These are phyloP conservation scores for Mastomys coucha DNA, from an alignment of 2,113 vertebrate genomes.

Conservation along the genomic window DNA sequence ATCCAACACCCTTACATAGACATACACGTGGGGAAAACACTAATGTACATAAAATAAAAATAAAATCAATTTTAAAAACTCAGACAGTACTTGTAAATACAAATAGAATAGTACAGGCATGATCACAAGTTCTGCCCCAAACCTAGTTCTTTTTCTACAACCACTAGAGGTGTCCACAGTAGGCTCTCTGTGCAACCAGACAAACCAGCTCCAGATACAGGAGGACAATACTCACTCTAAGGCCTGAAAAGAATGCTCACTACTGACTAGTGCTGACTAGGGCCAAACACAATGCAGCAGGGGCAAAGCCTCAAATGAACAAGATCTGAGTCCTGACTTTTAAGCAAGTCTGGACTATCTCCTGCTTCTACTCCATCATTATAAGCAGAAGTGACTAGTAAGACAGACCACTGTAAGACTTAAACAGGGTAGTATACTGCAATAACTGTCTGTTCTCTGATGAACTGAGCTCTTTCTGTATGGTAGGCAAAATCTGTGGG, in stretches of 20 bases:
- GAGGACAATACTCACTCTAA: neutral
- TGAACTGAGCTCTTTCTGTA: neutral
- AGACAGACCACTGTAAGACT: neutral
- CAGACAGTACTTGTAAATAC: rapidly evolving
- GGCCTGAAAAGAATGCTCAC: neutral
- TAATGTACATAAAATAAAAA: too few relatives aligned
- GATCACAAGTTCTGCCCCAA: neutral
- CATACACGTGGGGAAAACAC: too few relatives aligned
- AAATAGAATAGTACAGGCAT: neutral
- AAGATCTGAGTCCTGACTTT: neutral
- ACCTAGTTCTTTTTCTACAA: neutral
- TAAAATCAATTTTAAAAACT: neutral
- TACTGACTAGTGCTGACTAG: rapidly evolving
- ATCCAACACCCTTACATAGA: too few relatives aligned
- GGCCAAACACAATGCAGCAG: neutral
- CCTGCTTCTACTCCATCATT: neutral
- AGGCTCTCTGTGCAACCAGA: neutral
- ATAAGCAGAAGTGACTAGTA: neutral
- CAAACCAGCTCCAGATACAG: neutral
- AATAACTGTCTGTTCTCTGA: rapidly evolving
- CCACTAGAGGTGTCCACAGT: neutral
- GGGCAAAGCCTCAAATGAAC: neutral
- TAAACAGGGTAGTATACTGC: rapidly evolving
- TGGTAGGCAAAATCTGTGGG: too few relatives aligned
- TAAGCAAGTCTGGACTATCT: neutral